Conservation (phyloP, 1,140 invertebrate genomes). For the Hermetia illucens region DNA sequence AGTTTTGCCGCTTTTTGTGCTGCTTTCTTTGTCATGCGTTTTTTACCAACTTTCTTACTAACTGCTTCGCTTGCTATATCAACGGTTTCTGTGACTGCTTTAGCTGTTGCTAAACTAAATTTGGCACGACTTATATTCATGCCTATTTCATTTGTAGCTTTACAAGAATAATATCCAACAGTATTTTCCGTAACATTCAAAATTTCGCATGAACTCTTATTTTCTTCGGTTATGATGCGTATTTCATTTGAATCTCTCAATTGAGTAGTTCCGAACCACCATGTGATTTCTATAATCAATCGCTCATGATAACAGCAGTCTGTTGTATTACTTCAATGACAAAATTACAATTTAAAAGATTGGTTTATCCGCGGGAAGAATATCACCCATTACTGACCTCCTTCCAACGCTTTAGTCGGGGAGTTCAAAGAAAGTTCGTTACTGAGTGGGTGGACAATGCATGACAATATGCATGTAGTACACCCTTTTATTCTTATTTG, state of each 20-base stretch:
- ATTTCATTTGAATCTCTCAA: conserved; percentile 59
- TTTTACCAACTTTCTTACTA: conserved; percentile 16
- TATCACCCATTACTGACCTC: too few species aligned
- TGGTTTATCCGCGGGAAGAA: too few species aligned
- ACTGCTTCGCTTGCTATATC: conserved; percentile 21
- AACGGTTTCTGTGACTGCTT: conserved; percentile 6
- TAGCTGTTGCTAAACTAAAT: conserved; percentile 42
- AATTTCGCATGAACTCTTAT: conserved; percentile 58
- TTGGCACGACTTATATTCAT: conserved; percentile 65
- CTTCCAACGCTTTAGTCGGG: too few species aligned
- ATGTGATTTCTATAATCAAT: conserved; percentile 58
- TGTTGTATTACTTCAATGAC: too few species aligned
- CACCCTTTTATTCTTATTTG: too few species aligned
- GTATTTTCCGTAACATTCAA: conserved; percentile 49
- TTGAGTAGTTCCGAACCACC: conserved; percentile 77
- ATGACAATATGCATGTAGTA: too few species aligned
- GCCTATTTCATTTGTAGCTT: conserved; percentile 68
- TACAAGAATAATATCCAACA: conserved; percentile 75
- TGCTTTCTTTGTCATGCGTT: conserved; percentile 27
- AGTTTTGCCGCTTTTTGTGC: conserved; percentile 20
- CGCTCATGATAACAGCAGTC: too few species aligned
- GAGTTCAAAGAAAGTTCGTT: too few species aligned
- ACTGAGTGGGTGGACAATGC: too few species aligned
- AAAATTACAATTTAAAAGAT: too few species aligned
- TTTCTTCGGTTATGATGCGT: conserved; percentile 48